Evolutionary conservation across 2,113 vertebrate species (phyloP), one percentile per base, ranked within the genome.

Genomic region (Anas platyrhynchos): DNA sequence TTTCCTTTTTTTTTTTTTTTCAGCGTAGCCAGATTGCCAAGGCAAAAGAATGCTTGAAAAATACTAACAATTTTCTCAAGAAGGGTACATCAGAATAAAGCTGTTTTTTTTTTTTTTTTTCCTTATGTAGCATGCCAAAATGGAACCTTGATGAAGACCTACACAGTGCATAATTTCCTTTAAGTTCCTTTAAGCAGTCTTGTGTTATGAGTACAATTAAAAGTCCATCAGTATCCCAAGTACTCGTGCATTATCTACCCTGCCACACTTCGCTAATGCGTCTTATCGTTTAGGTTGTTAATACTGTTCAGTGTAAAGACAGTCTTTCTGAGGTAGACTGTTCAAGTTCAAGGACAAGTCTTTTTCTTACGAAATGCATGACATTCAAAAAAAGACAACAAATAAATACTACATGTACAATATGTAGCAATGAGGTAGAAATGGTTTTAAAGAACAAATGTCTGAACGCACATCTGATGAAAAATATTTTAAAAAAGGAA

Each of bases 401-500:
- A 99, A 98, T 98, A 99, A 98, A 98, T 99, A 99, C 99, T 99
- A 99, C 99, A 99, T 99, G 98, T 99, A 99, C 98, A 99, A 98
- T 99, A 99, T 99, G 99, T 99, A 99, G 99, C 98, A 99, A 99
- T 99, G 99, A 99, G 99, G 99, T 99, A 99, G 99, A 99, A 99
- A 99, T 99, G 99, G 99, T 99, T 98, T 98, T 98, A 99, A 99
- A 99, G 98, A 98, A 98, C 97, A 98, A 97, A 99, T 98, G 97
- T 96, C 96, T 97, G 98, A 98, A 98, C 97, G 97, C 96, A 98
- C 97, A 97, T 98, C 96, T 97, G 97, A 98, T 98, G 98, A 98
- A 97, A 96, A 98, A 97, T 95, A 96, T 84, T 92, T 95, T 96
- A 79, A 41, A 94, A 94, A 96, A 91, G 88, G 82, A 96, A 96